phyloP scores from a whole-genome alignment of 2,888 invertebrate genomes.

The Philereme vetulata region DNA sequence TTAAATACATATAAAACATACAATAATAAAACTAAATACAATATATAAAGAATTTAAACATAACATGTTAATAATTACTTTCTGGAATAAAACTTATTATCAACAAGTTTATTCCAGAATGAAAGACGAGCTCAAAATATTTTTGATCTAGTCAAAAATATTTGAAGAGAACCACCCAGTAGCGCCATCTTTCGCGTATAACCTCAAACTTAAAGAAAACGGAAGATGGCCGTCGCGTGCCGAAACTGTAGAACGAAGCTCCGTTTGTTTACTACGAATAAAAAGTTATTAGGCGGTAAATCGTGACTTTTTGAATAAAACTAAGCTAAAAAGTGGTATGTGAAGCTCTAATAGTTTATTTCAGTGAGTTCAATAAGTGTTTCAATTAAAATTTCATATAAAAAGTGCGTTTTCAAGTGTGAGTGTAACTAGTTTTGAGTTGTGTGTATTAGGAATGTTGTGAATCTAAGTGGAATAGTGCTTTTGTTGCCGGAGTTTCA shows the following conservation, averaged over 20 bases:
- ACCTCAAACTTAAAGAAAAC: conserved; percentile 71
- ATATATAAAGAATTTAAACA: too few species aligned
- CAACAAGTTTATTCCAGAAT: too few species aligned
- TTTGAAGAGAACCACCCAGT: not conserved
- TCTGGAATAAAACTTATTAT: too few species aligned
- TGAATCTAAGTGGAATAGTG: conserved; percentile 76
- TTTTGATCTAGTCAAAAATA: too few species aligned
- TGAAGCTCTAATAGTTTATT: conserved; percentile 45
- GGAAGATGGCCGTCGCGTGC: conserved; percentile 82
- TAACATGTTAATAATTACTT: too few species aligned
- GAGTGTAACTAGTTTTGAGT: conserved; percentile 51
- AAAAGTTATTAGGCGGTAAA: conserved; percentile 68
- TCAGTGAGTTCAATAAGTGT: conserved; percentile 52
- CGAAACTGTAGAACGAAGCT: conserved; percentile 62
- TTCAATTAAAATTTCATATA: conserved; percentile 56
- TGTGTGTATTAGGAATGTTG: conserved; percentile 69
- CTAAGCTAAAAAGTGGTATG: conserved; percentile 53
- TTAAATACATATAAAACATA: too few species aligned
- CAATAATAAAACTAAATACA: too few species aligned
- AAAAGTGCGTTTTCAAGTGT: conserved; percentile 60
- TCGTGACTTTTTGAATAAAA: conserved; percentile 52
- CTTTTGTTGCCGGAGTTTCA: conserved; percentile 59
- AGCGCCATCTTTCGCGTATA: conserved; percentile 66
- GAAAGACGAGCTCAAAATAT: too few species aligned
- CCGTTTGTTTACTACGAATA: conserved; percentile 75